A percentile compares a stretch with the other conserved stretches of the same genome.
phyloP scores from a whole-genome alignment of 2,113 vertebrate species.

The Scartelaos histophorus region DNA sequence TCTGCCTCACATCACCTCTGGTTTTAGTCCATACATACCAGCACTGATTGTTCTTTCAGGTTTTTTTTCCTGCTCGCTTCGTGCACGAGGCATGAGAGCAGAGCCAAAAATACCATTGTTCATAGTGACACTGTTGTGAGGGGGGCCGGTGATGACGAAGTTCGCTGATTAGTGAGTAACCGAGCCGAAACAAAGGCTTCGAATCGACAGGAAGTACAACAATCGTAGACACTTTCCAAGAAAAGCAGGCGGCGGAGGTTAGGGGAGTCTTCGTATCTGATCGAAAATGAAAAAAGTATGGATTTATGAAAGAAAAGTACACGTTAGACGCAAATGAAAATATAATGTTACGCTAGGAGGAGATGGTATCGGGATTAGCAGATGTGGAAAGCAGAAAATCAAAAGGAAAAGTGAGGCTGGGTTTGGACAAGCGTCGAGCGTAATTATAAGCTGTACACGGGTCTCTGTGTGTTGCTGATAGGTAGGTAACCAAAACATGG shows the following conservation, averaged over 20 bases:
- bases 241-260: conserved; percentile 64
- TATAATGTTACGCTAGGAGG: conserved; percentile 32
- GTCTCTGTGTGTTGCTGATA: conserved; percentile 19
- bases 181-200: conserved; percentile 72
- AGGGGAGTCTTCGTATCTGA: conserved; percentile 50
- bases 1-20: conserved; percentile 7
- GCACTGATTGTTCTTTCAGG: conserved; percentile 48
- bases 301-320: conserved; percentile 29
- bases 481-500: conserved; percentile 12
- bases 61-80: conserved; percentile 27
- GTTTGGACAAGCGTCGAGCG: conserved; percentile 29
- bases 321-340: conserved; percentile 18
- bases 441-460: conserved; percentile 34
- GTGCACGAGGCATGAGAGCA: conserved; percentile 60
- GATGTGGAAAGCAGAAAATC: conserved; percentile 13
- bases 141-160: conserved; percentile 69
- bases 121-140: conserved; percentile 56
- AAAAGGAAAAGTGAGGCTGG: conserved; percentile 27
- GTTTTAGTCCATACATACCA: conserved; percentile 55
- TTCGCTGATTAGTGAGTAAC: conserved; percentile 75
- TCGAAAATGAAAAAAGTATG: conserved; percentile 30
- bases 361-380: conserved; percentile 20
- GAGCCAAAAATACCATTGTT: conserved; percentile 72
- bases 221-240: conserved; percentile 80
- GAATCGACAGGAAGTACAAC: conserved; percentile 79